Evolutionary conservation across 2,113 vertebrate species (phyloP).

Genomic region (Channa maculata): DNA sequence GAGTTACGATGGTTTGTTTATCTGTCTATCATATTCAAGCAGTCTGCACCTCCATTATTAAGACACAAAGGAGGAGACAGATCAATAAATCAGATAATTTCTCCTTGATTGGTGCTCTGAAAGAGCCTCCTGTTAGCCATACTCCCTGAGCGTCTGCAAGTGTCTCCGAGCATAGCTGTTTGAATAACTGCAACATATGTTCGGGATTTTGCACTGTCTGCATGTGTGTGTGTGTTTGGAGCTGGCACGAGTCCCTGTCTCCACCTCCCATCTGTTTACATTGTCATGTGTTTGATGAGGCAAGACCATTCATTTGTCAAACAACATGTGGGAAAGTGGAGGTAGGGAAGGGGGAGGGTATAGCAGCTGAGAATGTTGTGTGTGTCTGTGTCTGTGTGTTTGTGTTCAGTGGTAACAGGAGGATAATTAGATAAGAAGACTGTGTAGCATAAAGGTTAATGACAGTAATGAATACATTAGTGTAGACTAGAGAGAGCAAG

Average conservation of each 20-base stretch:
- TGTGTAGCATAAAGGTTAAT: constrained; percentile 81
- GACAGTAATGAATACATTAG: constrained; percentile 83
- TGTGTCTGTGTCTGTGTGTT: constrained; percentile 21
- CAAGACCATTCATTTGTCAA: constrained; percentile 84
- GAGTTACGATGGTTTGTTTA: background rate
- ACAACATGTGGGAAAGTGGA: constrained; percentile 75
- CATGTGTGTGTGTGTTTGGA: constrained; percentile 36
- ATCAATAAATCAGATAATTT: constrained; percentile 62
- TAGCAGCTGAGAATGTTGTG: constrained; percentile 50
- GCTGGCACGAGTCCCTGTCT: constrained; percentile 69
- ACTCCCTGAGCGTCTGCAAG: constrained; percentile 46
- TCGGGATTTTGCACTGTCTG: constrained; percentile 33
- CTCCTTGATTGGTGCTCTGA: constrained; percentile 36
- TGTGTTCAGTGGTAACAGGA: constrained; percentile 40
- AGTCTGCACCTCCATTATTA: constrained; percentile 8
- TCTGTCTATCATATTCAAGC: background rate
- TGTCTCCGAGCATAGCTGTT: constrained; percentile 47
- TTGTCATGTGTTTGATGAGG: constrained; percentile 82
- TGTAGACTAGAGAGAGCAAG: constrained; percentile 53
- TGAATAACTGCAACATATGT: constrained; percentile 74
- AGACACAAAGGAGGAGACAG: constrained; percentile 34
- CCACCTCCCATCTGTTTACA: constrained; percentile 83
- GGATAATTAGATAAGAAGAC: constrained; percentile 81
- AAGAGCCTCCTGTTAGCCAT: constrained; percentile 44
- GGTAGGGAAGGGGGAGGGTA: constrained; percentile 42